Evolutionary conservation across 2,888 invertebrate genomes (phyloP).

Genomic region (Drosophila prolongata): DNA sequence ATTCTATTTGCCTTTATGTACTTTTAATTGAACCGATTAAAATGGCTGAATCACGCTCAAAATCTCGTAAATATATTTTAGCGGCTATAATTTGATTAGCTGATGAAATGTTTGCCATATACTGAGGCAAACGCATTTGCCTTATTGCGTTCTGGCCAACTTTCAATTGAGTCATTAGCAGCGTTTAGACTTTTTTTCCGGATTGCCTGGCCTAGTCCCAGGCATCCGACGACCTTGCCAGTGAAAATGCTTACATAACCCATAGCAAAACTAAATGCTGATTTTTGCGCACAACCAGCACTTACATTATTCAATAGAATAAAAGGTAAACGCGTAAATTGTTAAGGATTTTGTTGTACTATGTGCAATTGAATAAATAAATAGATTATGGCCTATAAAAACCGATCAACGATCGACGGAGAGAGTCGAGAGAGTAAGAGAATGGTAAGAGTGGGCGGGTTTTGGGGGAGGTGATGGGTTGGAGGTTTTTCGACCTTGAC

Average conservation of each 20-base stretch:
- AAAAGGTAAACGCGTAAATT: slow-evolving; percentile 49
- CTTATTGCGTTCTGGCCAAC: slow-evolving; percentile 50
- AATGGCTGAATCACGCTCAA: neutral
- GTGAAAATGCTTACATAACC: slow-evolving; percentile 37
- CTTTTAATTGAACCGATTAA: neutral
- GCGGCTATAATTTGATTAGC: slow-evolving; percentile 18
- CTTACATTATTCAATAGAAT: slow-evolving; percentile 43
- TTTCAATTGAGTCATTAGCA: slow-evolving; percentile 47
- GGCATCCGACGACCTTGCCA: slow-evolving; percentile 39
- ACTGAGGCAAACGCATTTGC: slow-evolving; percentile 12
- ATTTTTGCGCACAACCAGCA: slow-evolving; percentile 10
- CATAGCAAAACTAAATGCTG: slow-evolving; percentile 34
- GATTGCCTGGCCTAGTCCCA: slow-evolving; percentile 42
- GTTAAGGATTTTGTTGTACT: slow-evolving; percentile 23
- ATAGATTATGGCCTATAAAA: slow-evolving; percentile 52
- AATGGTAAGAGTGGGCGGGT: neutral
- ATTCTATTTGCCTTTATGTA: neutral
- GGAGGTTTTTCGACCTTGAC: slow-evolving; percentile 47
- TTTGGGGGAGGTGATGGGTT: slow-evolving; percentile 2
- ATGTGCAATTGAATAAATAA: slow-evolving; percentile 24
- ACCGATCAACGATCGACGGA: slow-evolving; percentile 17
- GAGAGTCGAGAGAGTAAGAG: neutral
- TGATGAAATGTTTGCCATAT: neutral
- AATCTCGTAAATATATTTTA: neutral
- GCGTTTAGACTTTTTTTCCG: slow-evolving; percentile 41